phyloP scores from a whole-genome alignment of 2,888 invertebrate species.

The Acanthococcus lagerstroemiae region DNA sequence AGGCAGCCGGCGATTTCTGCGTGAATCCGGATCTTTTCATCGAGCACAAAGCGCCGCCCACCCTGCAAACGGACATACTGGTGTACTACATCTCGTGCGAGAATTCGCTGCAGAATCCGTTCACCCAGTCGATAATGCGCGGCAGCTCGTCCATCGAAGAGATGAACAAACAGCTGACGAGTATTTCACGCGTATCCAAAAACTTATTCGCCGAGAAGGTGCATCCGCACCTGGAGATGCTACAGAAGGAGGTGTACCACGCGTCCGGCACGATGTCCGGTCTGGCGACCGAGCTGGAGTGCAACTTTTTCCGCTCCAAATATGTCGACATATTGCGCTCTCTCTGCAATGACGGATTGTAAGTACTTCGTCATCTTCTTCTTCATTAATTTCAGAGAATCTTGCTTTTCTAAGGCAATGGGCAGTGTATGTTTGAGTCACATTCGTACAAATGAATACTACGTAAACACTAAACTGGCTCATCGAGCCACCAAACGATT shows the following conservation, averaged over 20 bases:
- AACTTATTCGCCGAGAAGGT: conserved; percentile 46
- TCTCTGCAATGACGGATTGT: conserved; percentile 70
- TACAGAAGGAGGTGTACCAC: conserved; percentile 66
- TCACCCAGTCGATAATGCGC: conserved; percentile 61
- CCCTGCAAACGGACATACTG: conserved; percentile 52
- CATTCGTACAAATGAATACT: too few species aligned
- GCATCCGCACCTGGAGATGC: conserved; percentile 50
- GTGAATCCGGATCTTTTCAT: conserved; percentile 74
- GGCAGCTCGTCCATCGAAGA: conserved; percentile 39
- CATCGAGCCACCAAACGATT: too few species aligned
- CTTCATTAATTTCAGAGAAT: too few species aligned
- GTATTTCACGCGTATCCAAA: conserved; percentile 46
- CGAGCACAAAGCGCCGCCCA: conserved; percentile 37
- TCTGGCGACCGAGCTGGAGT: conserved; percentile 64
- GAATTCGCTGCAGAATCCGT: conserved; percentile 64
- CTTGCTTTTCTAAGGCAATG: too few species aligned
- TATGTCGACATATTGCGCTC: conserved; percentile 70
- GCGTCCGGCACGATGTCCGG: conserved; percentile 45
- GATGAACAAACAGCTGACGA: conserved; percentile 46
- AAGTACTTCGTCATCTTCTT: conserved; percentile 42
- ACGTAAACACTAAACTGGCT: too few species aligned
- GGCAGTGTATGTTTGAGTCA: too few species aligned
- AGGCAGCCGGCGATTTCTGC: conserved; percentile 71
- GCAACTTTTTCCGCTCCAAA: conserved; percentile 70
- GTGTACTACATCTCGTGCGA: conserved; percentile 77